Percentiles rank a stretch among this genome's conserved stretches.
Conservation (phyloP, 2,888 invertebrate genomes). For the Phengaris alcon region DNA sequence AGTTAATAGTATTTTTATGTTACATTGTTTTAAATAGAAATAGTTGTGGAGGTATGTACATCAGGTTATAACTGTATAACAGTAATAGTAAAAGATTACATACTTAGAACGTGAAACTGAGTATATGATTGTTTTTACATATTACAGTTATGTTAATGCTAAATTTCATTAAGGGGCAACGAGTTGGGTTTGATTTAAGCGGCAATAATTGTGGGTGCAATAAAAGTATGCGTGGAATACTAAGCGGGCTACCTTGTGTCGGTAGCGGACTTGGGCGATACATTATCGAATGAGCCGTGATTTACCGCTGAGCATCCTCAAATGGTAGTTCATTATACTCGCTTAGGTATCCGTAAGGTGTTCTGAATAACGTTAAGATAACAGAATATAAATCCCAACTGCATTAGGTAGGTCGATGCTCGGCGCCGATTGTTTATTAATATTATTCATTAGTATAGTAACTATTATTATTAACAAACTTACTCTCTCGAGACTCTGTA, state of each 20-base stretch:
- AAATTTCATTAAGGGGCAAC: conserved; percentile 5
- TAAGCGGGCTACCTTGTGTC: conserved; percentile 26
- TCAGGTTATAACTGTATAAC: neutral
- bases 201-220: conserved; percentile 25
- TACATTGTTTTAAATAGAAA: neutral
- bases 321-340: conserved; percentile 44
- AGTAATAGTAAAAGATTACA: neutral
- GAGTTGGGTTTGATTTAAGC: conserved; percentile 15
- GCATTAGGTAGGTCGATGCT: conserved; percentile 40
- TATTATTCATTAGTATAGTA: neutral
- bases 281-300: conserved; percentile 40
- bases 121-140: neutral
- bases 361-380: conserved; percentile 43
- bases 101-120: neutral
- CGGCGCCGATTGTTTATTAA: conserved; percentile 30
- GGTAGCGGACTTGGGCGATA: conserved; percentile 28
- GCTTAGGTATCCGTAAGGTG: conserved; percentile 43
- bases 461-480: neutral
- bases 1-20: conserved; percentile 14
- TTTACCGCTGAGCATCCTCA: conserved; percentile 41
- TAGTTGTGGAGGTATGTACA: neutral
- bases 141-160: neutral
- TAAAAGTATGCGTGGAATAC: conserved; percentile 30
- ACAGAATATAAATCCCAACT: conserved; percentile 42
- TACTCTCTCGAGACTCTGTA: neutral